Evolutionary conservation across 2,797 vertebrate species (phyloP).

Genomic region (Micromesistius poutassou): DNA sequence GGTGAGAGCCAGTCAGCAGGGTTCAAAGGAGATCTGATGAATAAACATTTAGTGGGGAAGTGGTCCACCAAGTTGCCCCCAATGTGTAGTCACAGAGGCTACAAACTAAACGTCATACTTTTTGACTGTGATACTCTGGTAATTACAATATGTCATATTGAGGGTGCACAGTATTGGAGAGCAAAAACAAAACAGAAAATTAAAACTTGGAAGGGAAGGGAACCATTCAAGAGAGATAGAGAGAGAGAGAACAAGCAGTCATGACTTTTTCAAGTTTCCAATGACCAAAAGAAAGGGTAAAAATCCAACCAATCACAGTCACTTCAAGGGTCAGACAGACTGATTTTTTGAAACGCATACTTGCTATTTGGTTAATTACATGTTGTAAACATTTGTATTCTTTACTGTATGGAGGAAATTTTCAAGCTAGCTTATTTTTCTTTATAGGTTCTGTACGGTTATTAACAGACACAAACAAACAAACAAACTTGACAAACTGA

Average conservation of each 20-base stretch:
- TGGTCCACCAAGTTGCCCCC: not conserved
- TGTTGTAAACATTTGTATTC: constrained; percentile 78
- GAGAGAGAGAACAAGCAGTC: constrained; percentile 54
- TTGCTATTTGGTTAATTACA: constrained; percentile 80
- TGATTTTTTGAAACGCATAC: constrained; percentile 64
- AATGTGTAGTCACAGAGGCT: not conserved
- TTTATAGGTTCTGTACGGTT: constrained; percentile 76
- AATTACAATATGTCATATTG: constrained; percentile 23
- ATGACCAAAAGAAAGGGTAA: constrained; percentile 62
- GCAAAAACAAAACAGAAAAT: constrained; percentile 31
- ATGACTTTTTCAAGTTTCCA: constrained; percentile 76
- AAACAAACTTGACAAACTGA: constrained; percentile 57
- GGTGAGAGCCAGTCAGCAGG: constrained; percentile 53
- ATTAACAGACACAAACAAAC: constrained; percentile 62
- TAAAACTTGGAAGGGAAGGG: constrained; percentile 41
- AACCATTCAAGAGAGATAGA: constrained; percentile 27
- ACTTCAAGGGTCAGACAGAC: constrained; percentile 63
- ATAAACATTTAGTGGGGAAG: not conserved
- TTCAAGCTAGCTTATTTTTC: constrained; percentile 78
- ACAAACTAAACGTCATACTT: not conserved
- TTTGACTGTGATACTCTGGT: not conserved
- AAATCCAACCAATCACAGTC: constrained; percentile 56
- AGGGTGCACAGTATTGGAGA: constrained; percentile 71
- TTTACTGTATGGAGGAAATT: constrained; percentile 70
- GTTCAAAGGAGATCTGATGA: not conserved